Evolutionary conservation across 2,113 vertebrate genomes (phyloP), one percentile per base, ranked within the genome.

Genomic region (Toxotes chatareus): DNA sequence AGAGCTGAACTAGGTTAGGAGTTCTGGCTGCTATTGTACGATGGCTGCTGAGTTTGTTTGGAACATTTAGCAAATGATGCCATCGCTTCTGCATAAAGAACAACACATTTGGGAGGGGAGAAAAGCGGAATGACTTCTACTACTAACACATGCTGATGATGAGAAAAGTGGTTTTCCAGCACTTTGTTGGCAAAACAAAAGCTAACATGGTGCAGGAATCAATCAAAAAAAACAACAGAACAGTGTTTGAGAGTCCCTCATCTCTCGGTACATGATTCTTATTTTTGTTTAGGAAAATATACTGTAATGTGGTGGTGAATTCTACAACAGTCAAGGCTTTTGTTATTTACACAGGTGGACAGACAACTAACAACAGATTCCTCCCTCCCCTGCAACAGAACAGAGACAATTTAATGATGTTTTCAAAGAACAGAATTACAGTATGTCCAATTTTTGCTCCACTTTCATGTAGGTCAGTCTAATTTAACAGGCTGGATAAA

Each of bases 81-180:
- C 40, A n/a, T 75, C 67, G 3, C 55, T 31, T 60, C 61, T 49
- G 74, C 80, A 51, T 57, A 34, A 78, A 60, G 21, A 80, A 51
- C 19, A 62, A n/a, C 13, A 62, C 59, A 61, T 51, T 59, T 71
- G 64, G 44, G 61, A 38, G 21, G 32, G 38, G 34, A 21, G 56
- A 65, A 36, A 21, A 62, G 49, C 79, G 59, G 61, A 62, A 77
- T 60, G 11, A 65, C 47, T 46, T 27, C 27, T 27, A 11, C 23
- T 44, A 3, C 27, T 21, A 67, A 68, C 62, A 47, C 49, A 8
- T 10, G 44, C 13, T 44, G 21, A 49, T 40, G 27, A 80, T 64
- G 63, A 42, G 62, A 21, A 42, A 69, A 69, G 32, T 17, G 31
- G 17, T 38, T 57, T 47, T 67, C 14, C 21, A 7, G 36, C 23